phyloP scores from a whole-genome alignment of 2,888 invertebrate species.

The Unio delphinus region DNA sequence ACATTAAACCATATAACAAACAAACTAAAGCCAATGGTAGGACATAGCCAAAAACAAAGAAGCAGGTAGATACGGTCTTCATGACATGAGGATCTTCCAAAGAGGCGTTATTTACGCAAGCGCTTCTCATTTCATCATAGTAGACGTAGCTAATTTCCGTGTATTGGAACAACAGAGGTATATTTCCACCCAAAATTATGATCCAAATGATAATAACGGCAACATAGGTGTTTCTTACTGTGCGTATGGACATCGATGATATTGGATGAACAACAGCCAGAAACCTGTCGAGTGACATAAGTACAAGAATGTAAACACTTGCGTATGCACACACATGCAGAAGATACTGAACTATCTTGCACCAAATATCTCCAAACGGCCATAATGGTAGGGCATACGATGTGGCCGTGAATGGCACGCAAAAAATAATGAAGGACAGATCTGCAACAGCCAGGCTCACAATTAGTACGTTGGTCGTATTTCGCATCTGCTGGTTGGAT shows the following conservation, averaged over 20 bases:
- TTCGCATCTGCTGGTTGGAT: conserved; percentile 91
- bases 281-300: conserved; percentile 92
- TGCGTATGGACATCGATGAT: conserved; percentile 86
- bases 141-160: conserved; percentile 69
- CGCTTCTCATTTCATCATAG: conserved; percentile 50
- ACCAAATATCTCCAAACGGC: conserved; percentile 93
- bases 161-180: conserved; percentile 63
- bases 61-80: conserved; percentile 55
- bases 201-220: conserved; percentile 87
- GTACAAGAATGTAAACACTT: conserved; percentile 92
- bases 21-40: conserved; percentile 89
- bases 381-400: conserved; percentile 89
- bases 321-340: conserved; percentile 94
- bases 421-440: conserved; percentile 91
- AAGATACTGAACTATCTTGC: conserved; percentile 91
- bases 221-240: conserved; percentile 84
- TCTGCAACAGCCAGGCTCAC: conserved; percentile 92
- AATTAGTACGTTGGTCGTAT: conserved; percentile 92
- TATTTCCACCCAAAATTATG: conserved; percentile 75
- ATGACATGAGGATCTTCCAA: conserved; percentile 7
- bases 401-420: conserved; percentile 94
- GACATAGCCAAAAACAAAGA: conserved; percentile 90
- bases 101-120: conserved; percentile 52
- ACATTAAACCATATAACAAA: conserved; percentile 90
- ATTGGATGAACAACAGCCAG: conserved; percentile 95